Percentiles rank a stretch among this genome's conserved stretches.
These are phyloP conservation scores for Varecia variegata DNA, from an alignment of 2,797 vertebrate genomes.

Conservation along the genomic window DNA sequence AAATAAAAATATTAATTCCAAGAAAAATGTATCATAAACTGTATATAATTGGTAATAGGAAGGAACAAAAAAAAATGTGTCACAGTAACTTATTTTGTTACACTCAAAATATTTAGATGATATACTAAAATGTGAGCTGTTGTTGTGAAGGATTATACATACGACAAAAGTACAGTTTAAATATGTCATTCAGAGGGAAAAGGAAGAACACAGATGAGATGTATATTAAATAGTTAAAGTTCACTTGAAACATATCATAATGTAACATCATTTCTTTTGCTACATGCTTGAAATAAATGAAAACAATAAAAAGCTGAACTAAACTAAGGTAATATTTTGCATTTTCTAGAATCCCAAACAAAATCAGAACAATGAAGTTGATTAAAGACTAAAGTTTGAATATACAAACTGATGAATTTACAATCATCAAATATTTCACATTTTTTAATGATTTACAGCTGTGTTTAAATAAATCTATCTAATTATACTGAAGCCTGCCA, in stretches of 20 bases:
- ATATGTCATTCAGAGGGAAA: neutral
- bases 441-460: conserved; percentile 81
- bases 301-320: conserved; percentile 35
- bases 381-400: conserved; percentile 69
- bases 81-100: neutral
- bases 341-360: conserved; percentile 63
- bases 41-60: neutral
- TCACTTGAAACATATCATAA: conserved; percentile 37
- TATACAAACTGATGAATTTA: conserved; percentile 75
- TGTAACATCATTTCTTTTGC: neutral
- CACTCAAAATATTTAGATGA: neutral
- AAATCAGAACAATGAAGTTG: conserved; percentile 65
- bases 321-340: conserved; percentile 52
- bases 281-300: conserved; percentile 41
- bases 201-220: neutral
- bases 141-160: neutral
- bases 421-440: conserved; percentile 71
- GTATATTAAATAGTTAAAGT: neutral
- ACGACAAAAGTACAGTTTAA: neutral
- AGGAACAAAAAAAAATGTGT: neutral
- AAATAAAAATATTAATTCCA: conserved; percentile 31
- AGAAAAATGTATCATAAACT: neutral
- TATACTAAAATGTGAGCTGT: neutral
- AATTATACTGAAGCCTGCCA: conserved; percentile 79
- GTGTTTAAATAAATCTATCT: conserved; percentile 84